Base-by-base conservation (phyloP, 2,888 invertebrate species). In the Drosophila nr. fundita region DNA sequence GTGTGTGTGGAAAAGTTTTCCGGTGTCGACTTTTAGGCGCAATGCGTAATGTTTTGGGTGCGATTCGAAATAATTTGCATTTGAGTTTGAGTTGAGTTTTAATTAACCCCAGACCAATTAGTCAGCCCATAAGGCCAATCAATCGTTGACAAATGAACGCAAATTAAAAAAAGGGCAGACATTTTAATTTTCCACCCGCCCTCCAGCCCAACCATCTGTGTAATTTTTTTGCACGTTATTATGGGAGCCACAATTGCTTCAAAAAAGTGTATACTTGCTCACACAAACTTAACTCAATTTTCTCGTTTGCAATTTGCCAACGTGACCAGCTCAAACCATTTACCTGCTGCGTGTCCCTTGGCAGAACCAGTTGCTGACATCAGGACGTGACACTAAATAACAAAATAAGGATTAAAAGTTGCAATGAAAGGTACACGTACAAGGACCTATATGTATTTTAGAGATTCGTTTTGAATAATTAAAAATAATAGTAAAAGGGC, bases 1-100 rank as follows among this genome's bases (percentile, higher is more conserved):
- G 27, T 58, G 68, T 57, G 50, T 76, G 32, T 48, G 32, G 30
- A 24, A 78, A 87, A 89, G 79, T 79, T 89, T 76, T 54, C 55
- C 54, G 61, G 53, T 73, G 71, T 62, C 83, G 77, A 57, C 77
- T 87, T 87, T 89, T 87, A 80, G 85, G 89, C 86, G 85, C 87
- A 84, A 24, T 87, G 73, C 80, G 86, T 73, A 76, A 79, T 74
- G 68, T 60, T 69, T 78, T 54, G 52, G 70, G 67, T 71, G 60
- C 65, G 65, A 71, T 71, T 70, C 64, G 54, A 80, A 75, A 78
- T 78, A 57, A 79, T 75, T 82, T 71, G 66, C 72, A 80, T 76
- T 69, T 75, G 57, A 75, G 45, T 45, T 45, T 45, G 24, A 73
- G 78, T 62, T 62, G 61, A 57, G 73, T 68, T 84, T 83, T 89